Base-by-base conservation (phyloP, 1,140 invertebrate species). In the Manduca sexta region DNA sequence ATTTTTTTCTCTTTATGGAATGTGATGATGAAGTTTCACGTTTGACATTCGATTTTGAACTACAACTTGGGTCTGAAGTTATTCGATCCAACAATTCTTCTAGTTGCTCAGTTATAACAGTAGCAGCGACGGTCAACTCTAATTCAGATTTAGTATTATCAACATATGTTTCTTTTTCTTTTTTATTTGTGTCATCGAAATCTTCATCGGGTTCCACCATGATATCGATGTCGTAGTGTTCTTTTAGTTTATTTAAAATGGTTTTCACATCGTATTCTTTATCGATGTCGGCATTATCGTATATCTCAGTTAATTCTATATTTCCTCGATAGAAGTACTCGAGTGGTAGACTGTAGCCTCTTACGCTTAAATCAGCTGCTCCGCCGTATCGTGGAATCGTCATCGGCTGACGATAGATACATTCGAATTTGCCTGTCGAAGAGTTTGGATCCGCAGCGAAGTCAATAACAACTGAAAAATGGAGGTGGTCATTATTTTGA, bases 391-490 rank as follows among this genome's bases (percentile, higher is more conserved):
- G 50, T 33, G 73, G 74, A 26, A 63, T 58, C 10, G 73, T 78
- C 45, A 82, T 70, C 10, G 69, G 67, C 49, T 86, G 81, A 8
- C 67, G 65, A 55, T 82, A 86, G 37, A 85, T 76, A 49, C 84
- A 80, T 66, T 91, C 88, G 61, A 91, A 91, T 13, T 83, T 75
- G 18, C 90, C 90, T 0, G 90, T 90, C 5, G 71, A 53, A 1
- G 88, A 77, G 12, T 66, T 64, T 5, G 77, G 64, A 68, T 90
- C 84, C 13, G 74, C 69, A 13, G 82, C 72, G 60, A 87, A 60
- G 62, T 91, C 90, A 26, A 91, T 85, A 16, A 91, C 86, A 52
- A 91, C 88, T 89, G 65, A 10, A 84, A 86, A 47, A 50, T 46
- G 34, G 0, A 13, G 14, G n/a, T n/a, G n/a, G n/a, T n/a, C n/a